Base-by-base conservation (phyloP, 1,140 invertebrate genomes). In the Drosophila melanogaster region DNA sequence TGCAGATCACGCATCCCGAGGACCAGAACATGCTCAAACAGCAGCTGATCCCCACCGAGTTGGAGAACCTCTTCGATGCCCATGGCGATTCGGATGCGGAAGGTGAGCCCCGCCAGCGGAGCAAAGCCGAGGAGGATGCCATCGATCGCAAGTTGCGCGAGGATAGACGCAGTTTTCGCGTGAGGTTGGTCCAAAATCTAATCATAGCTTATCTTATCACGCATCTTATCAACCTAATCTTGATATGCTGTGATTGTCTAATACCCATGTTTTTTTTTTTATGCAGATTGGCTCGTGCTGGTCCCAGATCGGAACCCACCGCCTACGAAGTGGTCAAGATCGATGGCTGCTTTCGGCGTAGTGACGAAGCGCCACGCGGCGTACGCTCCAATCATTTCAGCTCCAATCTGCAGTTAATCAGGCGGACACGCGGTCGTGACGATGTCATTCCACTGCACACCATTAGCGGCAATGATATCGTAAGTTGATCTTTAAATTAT, bases 1-100 rank as follows among this genome's bases (percentile, higher is more conserved):
- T 95, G 86, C 95, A 95, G 59, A 95, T 97, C 53, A 95, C 96
- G 4, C 95, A 96, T 84, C 94, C 95, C 2, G 95, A 96, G 15
- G 97, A 98, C 90, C 95, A 96, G 55, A 94, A 94, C 6, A 94
- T 95, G 57, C 93, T 98, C 17, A 94, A 94, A 38, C 93, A 94
- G 46, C 95, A 96, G 78, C 92, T 98, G 10, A 94, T 93, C 57
- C 94, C 94, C 0, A 93, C 93, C 11, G 93, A 93, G 40, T 84
- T 93, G 30, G 90, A 90, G 62, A 91, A 90, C 78, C 81, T 92
- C 57, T 92, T 92, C 26, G 90, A 92, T 61, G 79, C 92, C 30
- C 79, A 92, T 60, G 78, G 72, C 41, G 90, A 83, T 66, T 38
- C 72, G 17, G 80, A 89, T 11, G 64, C 67, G 71, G 84, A 92